These are phyloP conservation scores for Amphibalanus amphitrite DNA, from an alignment of 1,140 invertebrate species.

Conservation along the genomic window DNA sequence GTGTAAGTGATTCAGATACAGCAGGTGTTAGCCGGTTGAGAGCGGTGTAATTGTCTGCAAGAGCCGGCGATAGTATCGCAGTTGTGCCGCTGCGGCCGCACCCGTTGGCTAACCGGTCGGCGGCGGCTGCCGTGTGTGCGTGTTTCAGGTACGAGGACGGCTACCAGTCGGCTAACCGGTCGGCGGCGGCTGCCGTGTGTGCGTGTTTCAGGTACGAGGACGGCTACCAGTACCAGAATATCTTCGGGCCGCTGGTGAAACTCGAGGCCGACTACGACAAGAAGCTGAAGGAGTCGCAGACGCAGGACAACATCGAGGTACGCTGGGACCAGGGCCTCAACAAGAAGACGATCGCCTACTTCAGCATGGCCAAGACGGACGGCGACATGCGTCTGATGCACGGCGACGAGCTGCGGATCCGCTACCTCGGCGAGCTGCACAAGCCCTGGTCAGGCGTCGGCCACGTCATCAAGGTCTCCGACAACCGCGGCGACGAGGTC, in stretches of 20 bases:
- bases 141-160: too few relatives aligned
- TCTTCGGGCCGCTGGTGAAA: constrained; percentile 92
- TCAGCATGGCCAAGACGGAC: constrained; percentile 92
- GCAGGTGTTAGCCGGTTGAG: too few relatives aligned
- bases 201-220: constrained; percentile 93
- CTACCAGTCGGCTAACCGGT: too few relatives aligned
- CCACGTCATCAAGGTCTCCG: constrained; percentile 93
- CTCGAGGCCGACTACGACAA: constrained; percentile 98
- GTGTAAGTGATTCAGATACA: too few relatives aligned
- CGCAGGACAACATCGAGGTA: constrained; percentile 95
- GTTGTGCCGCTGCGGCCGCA: too few relatives aligned
- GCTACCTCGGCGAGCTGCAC: constrained; percentile 83
- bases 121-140: too few relatives aligned
- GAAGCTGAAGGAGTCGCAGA: constrained; percentile 93
- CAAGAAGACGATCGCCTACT: constrained; percentile 95
- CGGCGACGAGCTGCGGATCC: constrained; percentile 86
- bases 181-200: too few relatives aligned
- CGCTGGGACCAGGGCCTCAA: constrained; percentile 97
- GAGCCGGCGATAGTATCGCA: too few relatives aligned
- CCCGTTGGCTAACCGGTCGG: too few relatives aligned
- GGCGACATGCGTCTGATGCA: constrained; percentile 99
- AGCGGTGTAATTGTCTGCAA: too few relatives aligned
- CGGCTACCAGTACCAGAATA: constrained; percentile 97
- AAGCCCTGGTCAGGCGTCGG: constrained; percentile 90
- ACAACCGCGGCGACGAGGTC: constrained; percentile 97